Conservation (phyloP, 2,113 vertebrate species). For the Eurystomus gularis region DNA sequence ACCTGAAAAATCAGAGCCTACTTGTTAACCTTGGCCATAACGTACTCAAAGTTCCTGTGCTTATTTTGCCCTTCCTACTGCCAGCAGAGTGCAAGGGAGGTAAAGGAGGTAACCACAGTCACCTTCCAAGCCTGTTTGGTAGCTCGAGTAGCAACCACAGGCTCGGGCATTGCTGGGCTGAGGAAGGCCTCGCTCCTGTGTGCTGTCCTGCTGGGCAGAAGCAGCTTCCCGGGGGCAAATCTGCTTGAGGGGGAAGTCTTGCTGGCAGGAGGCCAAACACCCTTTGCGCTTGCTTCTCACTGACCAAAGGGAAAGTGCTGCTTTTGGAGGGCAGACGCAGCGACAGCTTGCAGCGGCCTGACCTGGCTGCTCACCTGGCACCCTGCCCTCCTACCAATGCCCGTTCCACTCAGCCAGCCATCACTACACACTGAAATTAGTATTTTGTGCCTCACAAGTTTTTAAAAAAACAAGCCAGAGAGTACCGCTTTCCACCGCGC, state of each 20-base stretch:
- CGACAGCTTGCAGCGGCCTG: accelerated
- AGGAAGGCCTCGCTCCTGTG: neutral
- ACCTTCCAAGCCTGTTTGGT: accelerated
- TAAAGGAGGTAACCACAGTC: neutral
- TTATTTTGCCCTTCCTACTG: neutral
- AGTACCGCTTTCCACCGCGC: neutral
- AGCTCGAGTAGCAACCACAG: accelerated
- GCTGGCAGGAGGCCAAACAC: accelerated
- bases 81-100: neutral
- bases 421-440: accelerated
- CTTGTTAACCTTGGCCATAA: neutral
- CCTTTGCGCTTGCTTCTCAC: accelerated
- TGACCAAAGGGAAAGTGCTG: accelerated
- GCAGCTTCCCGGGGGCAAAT: neutral
- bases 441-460: neutral
- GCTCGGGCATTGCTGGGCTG: accelerated
- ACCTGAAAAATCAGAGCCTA: neutral
- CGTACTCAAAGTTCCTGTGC: no score
- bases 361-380: neutral
- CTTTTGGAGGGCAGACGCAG: accelerated
- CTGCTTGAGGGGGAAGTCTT: accelerated
- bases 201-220: neutral
- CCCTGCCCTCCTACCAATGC: no score
- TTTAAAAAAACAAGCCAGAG: no score
- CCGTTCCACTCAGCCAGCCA: neutral